Evolutionary conservation across 1,140 invertebrate species (phyloP).

Genomic region (Macrosteles quadrilineatus): DNA sequence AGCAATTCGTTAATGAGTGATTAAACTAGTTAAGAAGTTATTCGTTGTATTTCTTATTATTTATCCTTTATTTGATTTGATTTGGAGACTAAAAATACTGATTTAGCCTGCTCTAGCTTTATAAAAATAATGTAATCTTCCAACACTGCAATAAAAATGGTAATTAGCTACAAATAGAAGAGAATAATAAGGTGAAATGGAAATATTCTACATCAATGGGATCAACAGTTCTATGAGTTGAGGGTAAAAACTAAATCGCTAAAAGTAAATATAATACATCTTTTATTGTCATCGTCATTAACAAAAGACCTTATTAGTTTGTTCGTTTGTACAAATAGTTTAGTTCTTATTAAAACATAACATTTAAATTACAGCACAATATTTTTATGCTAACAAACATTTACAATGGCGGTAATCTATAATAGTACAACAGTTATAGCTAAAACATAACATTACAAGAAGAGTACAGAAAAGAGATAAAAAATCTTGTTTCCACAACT

Average conservation of each 20-base stretch:
- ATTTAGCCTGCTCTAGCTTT: no score
- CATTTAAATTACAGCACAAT: conserved; percentile 25
- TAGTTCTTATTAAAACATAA: conserved; percentile 15
- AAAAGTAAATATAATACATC: conserved; percentile 25
- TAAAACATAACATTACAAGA: conserved; percentile 6
- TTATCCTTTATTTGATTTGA: no score
- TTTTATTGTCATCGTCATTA: conserved; percentile 26
- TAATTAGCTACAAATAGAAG: no score
- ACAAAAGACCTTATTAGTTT: conserved; percentile 5
- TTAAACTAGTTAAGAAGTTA: background rate
- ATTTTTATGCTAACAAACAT: background rate
- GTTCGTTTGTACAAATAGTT: conserved; percentile 16
- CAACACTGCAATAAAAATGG: no score
- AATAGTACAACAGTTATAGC: conserved; percentile 3
- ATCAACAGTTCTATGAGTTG: no score
- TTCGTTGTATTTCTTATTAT: no score
- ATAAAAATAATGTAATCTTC: no score
- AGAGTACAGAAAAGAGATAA: background rate
- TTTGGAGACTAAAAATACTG: no score
- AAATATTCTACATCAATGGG: no score
- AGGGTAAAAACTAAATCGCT: no score
- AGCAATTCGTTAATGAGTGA: background rate
- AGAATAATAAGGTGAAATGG: no score
- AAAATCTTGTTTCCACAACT: conserved; percentile 22
- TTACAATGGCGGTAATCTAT: background rate